These are phyloP conservation scores for Peromyscus melanophrys DNA, from an alignment of 2,797 vertebrate genomes.

Conservation along the genomic window DNA sequence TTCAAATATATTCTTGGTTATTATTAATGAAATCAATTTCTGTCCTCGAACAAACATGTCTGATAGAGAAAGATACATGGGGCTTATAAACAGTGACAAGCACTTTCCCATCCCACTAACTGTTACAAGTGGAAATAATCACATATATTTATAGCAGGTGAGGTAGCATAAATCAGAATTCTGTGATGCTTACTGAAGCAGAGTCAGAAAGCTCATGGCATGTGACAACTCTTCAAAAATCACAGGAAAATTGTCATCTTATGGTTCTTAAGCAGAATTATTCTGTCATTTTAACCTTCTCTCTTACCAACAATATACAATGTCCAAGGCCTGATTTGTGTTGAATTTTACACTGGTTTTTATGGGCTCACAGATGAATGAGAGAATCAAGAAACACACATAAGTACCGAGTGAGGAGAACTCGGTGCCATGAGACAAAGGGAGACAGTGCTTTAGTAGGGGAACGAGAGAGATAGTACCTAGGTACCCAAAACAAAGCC, in stretches of 20 bases:
- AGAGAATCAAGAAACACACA: not conserved
- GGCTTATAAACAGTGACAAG: conserved; percentile 20
- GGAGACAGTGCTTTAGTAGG: not conserved
- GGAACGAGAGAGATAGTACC: not conserved
- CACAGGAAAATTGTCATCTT: not conserved
- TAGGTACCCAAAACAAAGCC: not conserved
- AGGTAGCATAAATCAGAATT: not conserved
- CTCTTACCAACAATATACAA: not conserved
- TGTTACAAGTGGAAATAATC: conserved; percentile 33
- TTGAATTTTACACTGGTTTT: not conserved
- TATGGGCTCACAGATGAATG: not conserved
- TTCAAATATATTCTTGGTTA: conserved; percentile 60
- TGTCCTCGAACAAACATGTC: conserved; percentile 4
- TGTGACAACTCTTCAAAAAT: conserved; percentile 24
- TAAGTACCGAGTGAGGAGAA: not conserved
- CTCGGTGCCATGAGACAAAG: not conserved
- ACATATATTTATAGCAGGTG: not conserved
- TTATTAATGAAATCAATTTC: conserved; percentile 66
- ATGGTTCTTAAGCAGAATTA: not conserved
- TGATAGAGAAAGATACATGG: conserved; percentile 21
- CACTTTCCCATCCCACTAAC: not conserved
- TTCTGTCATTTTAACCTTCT: not conserved
- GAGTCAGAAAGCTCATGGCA: not conserved
- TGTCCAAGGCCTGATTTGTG: not conserved
- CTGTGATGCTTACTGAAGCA: not conserved